Conservation (phyloP, 2,113 vertebrate genomes). For the Cisticola juncidis region DNA sequence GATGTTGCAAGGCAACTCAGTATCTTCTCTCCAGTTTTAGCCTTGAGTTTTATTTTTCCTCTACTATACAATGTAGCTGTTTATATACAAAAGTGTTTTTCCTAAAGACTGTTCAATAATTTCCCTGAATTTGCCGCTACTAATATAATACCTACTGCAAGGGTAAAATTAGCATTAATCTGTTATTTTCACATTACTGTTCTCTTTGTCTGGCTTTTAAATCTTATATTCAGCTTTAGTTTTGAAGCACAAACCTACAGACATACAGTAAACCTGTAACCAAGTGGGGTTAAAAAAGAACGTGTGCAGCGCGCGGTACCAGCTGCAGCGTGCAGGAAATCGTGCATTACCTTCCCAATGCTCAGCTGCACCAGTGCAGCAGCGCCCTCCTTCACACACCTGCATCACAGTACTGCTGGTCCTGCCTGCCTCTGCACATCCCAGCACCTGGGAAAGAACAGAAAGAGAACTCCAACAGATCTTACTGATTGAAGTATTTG, state of each 20-base stretch:
- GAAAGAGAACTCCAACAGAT: not conserved
- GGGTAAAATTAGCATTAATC: not conserved
- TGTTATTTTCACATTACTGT: not conserved
- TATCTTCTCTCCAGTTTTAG: not conserved
- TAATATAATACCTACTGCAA: not conserved
- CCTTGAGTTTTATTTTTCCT: not conserved
- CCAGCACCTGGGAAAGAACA: not conserved
- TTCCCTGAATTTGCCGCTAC: not conserved
- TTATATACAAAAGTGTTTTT: not conserved
- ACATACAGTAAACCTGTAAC: not conserved
- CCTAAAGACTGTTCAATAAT: not conserved
- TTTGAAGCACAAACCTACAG: not conserved
- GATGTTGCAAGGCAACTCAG: not conserved
- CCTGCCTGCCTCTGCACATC: not conserved
- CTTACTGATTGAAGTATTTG: not conserved
- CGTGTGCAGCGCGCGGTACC: accelerated
- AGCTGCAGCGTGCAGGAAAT: not conserved
- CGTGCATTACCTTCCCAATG: accelerated
- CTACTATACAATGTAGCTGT: not conserved
- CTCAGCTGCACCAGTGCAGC: not conserved
- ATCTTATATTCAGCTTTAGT: not conserved
- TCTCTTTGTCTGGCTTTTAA: not conserved
- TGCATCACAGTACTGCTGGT: accelerated
- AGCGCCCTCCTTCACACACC: not conserved
- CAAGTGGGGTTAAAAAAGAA: not conserved